Percentiles rank a stretch among this genome's conserved stretches.
phyloP scores from a whole-genome alignment of 2,888 invertebrate genomes.

The Rhingia campestris region DNA sequence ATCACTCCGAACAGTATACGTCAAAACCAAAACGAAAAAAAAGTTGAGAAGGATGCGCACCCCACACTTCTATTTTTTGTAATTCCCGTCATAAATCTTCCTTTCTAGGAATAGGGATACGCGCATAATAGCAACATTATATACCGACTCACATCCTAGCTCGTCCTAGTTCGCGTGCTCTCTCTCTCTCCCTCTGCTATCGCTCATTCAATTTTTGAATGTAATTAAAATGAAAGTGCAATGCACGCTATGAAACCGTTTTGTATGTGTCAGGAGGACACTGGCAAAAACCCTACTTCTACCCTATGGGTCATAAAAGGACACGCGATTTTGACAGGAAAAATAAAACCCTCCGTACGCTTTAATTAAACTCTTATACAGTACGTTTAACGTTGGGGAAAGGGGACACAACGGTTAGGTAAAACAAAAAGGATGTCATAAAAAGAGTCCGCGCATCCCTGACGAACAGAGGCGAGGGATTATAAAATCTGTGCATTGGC shows the following conservation, averaged over 20 bases:
- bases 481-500: constrained; percentile 42
- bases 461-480: neutral
- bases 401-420: constrained; percentile 31
- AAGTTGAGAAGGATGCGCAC: neutral
- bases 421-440: constrained; percentile 11
- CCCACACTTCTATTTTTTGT: constrained; percentile 28
- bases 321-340: constrained; percentile 51
- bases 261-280: constrained; percentile 2
- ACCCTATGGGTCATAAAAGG: constrained; percentile 51
- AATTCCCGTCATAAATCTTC: constrained; percentile 58
- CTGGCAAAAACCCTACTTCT: constrained; percentile 11
- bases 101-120: constrained; percentile 9
- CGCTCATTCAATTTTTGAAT: constrained; percentile 69
- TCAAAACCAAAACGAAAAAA: constrained; percentile 36
- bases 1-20: constrained; percentile 38
- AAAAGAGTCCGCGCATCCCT: neutral
- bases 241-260: constrained; percentile 65
- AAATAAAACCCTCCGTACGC: constrained; percentile 52
- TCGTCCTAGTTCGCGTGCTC: constrained; percentile 25
- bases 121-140: constrained; percentile 24
- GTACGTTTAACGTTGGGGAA: constrained; percentile 21
- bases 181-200: constrained; percentile 24
- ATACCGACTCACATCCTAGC: constrained; percentile 22
- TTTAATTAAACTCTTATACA: constrained; percentile 67
- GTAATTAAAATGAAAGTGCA: constrained; percentile 71